These are phyloP conservation scores for Ctenodactylus gundi DNA, from an alignment of 2,113 vertebrate genomes.

Conservation along the genomic window DNA sequence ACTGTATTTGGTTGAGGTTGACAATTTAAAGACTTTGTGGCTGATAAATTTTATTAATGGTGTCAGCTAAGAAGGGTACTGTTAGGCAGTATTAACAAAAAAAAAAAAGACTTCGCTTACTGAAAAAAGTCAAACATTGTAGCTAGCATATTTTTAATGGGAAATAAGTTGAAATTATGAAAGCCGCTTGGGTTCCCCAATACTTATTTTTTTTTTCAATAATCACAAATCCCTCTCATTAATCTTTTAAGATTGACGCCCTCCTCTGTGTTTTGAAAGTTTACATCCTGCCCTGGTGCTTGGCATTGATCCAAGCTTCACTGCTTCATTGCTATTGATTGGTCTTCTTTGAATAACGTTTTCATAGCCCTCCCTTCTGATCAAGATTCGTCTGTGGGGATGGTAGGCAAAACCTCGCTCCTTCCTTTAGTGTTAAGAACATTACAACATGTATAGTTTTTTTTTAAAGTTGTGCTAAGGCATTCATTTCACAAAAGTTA, in stretches of 20 bases:
- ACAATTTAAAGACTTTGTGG: constrained; percentile 80
- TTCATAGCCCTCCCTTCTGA: not conserved
- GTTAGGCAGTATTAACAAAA: constrained; percentile 76
- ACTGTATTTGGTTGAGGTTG: constrained; percentile 75
- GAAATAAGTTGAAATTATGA: constrained; percentile 52
- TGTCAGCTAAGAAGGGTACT: constrained; percentile 80
- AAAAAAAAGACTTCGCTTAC: constrained; percentile 78
- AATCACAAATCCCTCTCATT: not conserved
- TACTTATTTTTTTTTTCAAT: not conserved
- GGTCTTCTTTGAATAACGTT: not conserved
- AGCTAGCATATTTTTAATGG: constrained; percentile 7
- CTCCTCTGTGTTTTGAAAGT: not conserved
- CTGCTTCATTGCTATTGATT: not conserved
- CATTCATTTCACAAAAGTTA: not conserved
- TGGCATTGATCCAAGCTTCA: not conserved
- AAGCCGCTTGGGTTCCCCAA: not conserved
- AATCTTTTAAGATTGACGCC: not conserved
- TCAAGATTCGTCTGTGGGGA: not conserved
- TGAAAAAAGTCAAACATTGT: constrained; percentile 57
- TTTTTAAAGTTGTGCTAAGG: not conserved
- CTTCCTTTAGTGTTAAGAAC: not conserved
- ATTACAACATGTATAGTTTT: not conserved
- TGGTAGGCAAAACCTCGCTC: not conserved
- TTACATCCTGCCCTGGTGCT: not conserved
- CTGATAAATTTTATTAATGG: constrained; percentile 81